Evolutionary conservation across 2,888 invertebrate species (phyloP).

Genomic region (Fragum fragum): DNA sequence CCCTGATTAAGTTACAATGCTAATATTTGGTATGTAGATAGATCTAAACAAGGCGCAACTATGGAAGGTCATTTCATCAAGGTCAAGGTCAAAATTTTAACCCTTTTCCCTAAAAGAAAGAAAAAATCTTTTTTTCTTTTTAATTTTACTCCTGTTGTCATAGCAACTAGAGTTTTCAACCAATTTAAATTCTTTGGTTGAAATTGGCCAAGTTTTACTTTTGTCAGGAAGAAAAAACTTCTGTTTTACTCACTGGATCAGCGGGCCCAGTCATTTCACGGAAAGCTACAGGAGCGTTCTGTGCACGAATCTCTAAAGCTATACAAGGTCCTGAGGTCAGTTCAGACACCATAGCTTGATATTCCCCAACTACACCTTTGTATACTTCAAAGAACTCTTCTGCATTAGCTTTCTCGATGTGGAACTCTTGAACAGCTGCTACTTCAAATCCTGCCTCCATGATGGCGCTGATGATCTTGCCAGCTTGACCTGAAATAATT

Average conservation of each 20-base stretch:
- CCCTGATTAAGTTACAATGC: no score
- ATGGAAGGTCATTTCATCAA: no score
- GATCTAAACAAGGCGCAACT: no score
- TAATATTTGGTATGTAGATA: no score
- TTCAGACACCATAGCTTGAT: constrained; percentile 91
- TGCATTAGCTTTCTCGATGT: constrained; percentile 93
- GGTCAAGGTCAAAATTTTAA: no score
- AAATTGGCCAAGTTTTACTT: no score
- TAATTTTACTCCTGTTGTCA: no score
- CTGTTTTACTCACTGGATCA: constrained; percentile 93
- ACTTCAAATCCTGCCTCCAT: constrained; percentile 92
- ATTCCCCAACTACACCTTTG: constrained; percentile 90
- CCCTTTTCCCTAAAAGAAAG: no score
- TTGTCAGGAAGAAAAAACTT: no score
- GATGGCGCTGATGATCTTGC: constrained; percentile 92
- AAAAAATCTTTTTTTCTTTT: no score
- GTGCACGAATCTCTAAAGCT: constrained; percentile 91
- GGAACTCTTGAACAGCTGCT: constrained; percentile 91
- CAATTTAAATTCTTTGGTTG: no score
- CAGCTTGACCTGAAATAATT: constrained; percentile 87
- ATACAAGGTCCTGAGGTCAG: constrained; percentile 94
- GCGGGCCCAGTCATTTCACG: constrained; percentile 95
- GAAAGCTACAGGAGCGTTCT: constrained; percentile 89
- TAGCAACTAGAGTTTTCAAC: no score
- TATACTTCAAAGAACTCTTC: constrained; percentile 98